Conservation (phyloP, 2,113 vertebrate species). For the Sorex fumeus region DNA sequence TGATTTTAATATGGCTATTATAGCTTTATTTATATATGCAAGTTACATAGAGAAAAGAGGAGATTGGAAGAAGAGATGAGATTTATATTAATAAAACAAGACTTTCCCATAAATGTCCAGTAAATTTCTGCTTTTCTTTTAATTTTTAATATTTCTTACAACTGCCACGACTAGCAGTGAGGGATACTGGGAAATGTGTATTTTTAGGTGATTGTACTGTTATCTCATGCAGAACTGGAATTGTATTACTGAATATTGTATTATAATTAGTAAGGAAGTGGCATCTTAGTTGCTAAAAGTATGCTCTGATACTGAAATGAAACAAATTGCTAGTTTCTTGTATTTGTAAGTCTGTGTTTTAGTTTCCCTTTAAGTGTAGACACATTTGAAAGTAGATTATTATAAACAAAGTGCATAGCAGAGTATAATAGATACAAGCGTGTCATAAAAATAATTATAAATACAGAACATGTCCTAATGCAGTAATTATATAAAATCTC, state of each 20-base stretch:
- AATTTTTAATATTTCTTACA: neutral
- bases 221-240: neutral
- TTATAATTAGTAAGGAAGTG: neutral
- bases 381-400: conserved; percentile 41
- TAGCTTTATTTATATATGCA: neutral
- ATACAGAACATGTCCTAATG: neutral
- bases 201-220: conserved; percentile 1
- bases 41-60: neutral
- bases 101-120: neutral
- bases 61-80: neutral
- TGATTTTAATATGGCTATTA: neutral
- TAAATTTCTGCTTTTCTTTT: conserved; percentile 3
- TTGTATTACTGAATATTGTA: neutral
- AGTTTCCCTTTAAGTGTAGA: neutral
- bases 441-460: conserved; percentile 56
- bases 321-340: neutral
- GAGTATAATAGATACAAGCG: neutral
- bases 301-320: neutral
- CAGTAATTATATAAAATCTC: neutral
- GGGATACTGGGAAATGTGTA: neutral
- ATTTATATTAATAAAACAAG: neutral
- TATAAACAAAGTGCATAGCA: conserved; percentile 37
- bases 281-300: neutral
- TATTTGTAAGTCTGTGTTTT: conserved; percentile 34
- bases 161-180: neutral